Evolutionary conservation across 2,888 invertebrate genomes (phyloP).

Genomic region (Phyllotreta striolata): DNA sequence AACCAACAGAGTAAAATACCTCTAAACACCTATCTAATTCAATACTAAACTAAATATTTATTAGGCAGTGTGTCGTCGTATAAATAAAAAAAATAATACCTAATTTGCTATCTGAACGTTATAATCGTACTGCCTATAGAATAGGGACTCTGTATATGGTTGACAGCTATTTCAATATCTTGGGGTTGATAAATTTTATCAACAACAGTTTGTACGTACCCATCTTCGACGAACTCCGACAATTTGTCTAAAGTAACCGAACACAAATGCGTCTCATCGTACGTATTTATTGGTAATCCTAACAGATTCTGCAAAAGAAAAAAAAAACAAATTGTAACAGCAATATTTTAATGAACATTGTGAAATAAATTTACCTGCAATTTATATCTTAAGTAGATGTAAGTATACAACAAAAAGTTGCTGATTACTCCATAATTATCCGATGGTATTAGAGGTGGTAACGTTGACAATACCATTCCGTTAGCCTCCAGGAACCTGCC

Average conservation of each 20-base stretch:
- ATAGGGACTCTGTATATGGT: slow-evolving; percentile 55
- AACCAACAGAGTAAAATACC: too few species aligned
- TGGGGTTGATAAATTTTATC: slow-evolving; percentile 63
- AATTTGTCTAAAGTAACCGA: slow-evolving; percentile 55
- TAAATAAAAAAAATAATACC: neutral
- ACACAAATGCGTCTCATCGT: slow-evolving; percentile 58
- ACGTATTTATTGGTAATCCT: slow-evolving; percentile 53
- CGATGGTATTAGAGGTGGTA: slow-evolving; percentile 62
- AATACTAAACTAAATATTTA: too few species aligned
- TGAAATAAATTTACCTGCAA: slow-evolving; percentile 57
- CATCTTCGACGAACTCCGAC: slow-evolving; percentile 63
- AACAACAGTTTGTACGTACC: slow-evolving; percentile 66
- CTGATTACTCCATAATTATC: slow-evolving; percentile 65
- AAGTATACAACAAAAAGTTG: slow-evolving; percentile 62
- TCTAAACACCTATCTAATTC: too few species aligned
- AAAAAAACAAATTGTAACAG: slow-evolving; percentile 14
- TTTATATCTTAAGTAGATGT: slow-evolving; percentile 59
- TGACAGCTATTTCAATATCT: slow-evolving; percentile 57
- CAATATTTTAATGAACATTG: neutral
- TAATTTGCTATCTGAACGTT: slow-evolving; percentile 55
- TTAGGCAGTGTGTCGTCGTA: too few species aligned
- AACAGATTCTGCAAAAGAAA: slow-evolving; percentile 55
- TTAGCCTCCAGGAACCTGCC: slow-evolving; percentile 47
- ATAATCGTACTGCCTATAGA: slow-evolving; percentile 60
- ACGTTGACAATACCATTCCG: slow-evolving; percentile 60